phyloP scores from a whole-genome alignment of 2,113 vertebrate genomes.

The Acinonyx jubatus region DNA sequence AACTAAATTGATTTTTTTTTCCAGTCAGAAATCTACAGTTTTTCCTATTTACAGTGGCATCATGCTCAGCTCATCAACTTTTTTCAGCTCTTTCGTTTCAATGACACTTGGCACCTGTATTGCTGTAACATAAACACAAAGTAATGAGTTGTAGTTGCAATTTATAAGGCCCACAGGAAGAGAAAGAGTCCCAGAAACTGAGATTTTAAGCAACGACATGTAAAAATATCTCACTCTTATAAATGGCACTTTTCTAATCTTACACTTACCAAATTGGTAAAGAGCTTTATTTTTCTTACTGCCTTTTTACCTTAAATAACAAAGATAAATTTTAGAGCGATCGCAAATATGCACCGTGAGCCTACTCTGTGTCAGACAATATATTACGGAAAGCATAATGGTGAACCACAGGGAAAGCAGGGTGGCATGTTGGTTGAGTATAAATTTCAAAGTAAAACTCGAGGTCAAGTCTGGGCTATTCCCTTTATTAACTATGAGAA shows the following conservation, averaged over 20 bases:
- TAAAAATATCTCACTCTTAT: not conserved
- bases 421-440: not conserved
- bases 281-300: not conserved
- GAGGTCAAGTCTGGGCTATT: not conserved
- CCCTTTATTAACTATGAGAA: not conserved
- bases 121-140: conserved; percentile 38
- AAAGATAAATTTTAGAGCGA: not conserved
- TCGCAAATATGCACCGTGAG: not conserved
- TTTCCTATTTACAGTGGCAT: conserved; percentile 29
- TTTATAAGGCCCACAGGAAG: not conserved
- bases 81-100: not conserved
- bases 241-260: conserved; percentile 14
- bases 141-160: not conserved
- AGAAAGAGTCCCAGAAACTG: conserved; percentile 1
- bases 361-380: not conserved
- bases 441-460: not conserved
- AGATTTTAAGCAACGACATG: not conserved
- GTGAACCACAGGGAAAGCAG: not conserved
- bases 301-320: not conserved
- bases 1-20: conserved; percentile 37
- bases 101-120: conserved; percentile 40
- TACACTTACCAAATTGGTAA: not conserved
- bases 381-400: not conserved
- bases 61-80: conserved; percentile 48
- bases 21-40: not conserved